A percentile compares a stretch with the other conserved stretches of the same genome.
These are phyloP conservation scores for Bujurquina vittata DNA, from an alignment of 2,113 vertebrate genomes.

Conservation along the genomic window DNA sequence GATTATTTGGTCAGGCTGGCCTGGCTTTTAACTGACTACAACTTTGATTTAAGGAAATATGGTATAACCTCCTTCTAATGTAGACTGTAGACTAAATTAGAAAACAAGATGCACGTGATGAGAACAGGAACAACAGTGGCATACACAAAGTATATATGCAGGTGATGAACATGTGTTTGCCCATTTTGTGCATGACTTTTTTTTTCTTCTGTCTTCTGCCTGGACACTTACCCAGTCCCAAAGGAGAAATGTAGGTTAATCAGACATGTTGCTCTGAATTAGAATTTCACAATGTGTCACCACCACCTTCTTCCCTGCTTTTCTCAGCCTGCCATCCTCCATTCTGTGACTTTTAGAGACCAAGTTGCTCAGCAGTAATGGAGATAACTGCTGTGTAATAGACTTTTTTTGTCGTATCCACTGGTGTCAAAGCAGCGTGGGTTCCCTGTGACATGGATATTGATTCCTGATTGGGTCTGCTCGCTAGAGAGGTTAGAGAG, in stretches of 20 bases:
- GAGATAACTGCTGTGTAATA: conserved; percentile 73
- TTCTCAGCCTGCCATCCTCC: conserved; percentile 48
- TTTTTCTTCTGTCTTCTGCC: conserved; percentile 12
- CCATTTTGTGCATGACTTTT: conserved; percentile 13
- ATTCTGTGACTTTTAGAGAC: conserved; percentile 32
- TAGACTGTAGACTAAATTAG: neutral
- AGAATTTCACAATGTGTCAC: conserved; percentile 61
- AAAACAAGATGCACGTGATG: neutral
- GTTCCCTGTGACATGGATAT: conserved; percentile 69
- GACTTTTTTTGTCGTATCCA: conserved; percentile 70
- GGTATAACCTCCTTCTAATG: neutral
- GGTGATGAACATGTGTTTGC: neutral
- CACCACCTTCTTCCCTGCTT: conserved; percentile 27
- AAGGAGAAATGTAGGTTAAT: conserved; percentile 68
- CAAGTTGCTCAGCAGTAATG: conserved; percentile 61
- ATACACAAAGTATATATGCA: neutral
- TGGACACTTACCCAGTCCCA: conserved; percentile 37
- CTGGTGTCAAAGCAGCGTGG: conserved; percentile 59
- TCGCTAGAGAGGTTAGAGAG: conserved; percentile 41
- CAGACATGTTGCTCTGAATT: conserved; percentile 69
- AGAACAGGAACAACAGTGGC: neutral
- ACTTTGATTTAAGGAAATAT: conserved; percentile 1
- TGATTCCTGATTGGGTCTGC: conserved; percentile 69
- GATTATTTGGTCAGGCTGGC: neutral
- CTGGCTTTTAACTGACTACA: neutral